phyloP scores from a whole-genome alignment of 2,113 vertebrate genomes.

The Sminthopsis crassicaudata region DNA sequence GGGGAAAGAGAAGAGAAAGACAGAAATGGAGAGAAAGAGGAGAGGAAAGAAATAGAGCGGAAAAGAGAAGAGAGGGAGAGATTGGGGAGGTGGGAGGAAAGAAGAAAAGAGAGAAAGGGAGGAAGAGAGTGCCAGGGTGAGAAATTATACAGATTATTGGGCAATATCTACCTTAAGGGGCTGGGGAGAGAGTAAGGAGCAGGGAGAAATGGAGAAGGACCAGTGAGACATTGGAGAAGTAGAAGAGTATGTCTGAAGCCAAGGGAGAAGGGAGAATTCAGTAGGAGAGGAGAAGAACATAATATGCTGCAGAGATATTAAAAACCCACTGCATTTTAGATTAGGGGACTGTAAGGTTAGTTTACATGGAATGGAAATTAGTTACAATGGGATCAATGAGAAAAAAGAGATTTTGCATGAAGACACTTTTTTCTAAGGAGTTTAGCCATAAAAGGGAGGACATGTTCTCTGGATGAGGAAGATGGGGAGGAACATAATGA shows the following conservation, averaged over 20 bases:
- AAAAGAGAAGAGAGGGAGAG: not conserved
- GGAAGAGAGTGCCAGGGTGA: too few species aligned
- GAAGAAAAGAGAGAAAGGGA: too few species aligned
- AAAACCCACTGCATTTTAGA: not conserved
- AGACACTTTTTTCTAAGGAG: not conserved
- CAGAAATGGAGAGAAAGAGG: not conserved
- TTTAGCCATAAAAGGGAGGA: not conserved
- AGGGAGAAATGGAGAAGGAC: not conserved
- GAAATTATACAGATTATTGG: not conserved
- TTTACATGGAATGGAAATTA: not conserved
- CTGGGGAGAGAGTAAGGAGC: not conserved
- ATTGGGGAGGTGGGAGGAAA: too few species aligned
- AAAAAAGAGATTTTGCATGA: not conserved
- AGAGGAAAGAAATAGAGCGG: too few species aligned
- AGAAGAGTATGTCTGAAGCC: not conserved
- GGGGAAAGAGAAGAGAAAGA: not conserved
- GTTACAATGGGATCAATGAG: not conserved
- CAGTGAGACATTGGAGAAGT: not conserved
- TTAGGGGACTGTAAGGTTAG: not conserved
- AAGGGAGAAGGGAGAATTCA: not conserved
- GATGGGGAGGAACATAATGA: not conserved
- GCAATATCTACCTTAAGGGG: not conserved
- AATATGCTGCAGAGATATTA: not conserved
- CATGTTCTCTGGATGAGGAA: not conserved
- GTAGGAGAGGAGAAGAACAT: not conserved